phyloP scores from a whole-genome alignment of 2,113 vertebrate genomes.

The Callospermophilus lateralis region DNA sequence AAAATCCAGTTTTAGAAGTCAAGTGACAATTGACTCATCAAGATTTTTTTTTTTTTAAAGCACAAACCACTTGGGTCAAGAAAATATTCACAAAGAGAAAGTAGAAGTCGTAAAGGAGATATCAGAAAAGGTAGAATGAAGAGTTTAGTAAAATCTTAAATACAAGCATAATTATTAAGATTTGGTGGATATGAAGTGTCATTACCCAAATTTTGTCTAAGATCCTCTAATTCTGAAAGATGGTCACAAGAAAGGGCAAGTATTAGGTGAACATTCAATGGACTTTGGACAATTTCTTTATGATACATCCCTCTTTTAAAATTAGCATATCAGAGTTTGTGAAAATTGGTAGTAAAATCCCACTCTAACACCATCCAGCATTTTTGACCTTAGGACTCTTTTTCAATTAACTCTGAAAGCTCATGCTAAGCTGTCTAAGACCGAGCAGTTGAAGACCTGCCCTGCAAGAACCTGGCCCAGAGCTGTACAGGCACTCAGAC shows the following conservation, averaged over 20 bases:
- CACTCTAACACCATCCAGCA: neutral
- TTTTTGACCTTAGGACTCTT: slow-evolving; percentile 24
- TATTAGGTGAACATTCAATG: neutral
- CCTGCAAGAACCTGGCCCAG: neutral
- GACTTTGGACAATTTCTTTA: neutral
- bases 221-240: neutral
- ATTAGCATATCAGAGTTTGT: neutral
- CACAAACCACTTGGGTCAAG: neutral
- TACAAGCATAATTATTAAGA: neutral
- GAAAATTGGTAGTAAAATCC: neutral
- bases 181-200: neutral
- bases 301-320: neutral
- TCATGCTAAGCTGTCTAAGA: neutral
- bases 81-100: neutral
- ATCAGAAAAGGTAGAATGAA: neutral
- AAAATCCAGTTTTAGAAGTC: neutral
- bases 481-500: neutral
- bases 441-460: neutral
- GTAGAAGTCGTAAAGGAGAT: neutral
- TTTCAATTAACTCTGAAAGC: neutral
- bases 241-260: neutral
- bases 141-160: neutral
- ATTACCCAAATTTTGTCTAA: neutral
- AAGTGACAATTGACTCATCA: neutral
- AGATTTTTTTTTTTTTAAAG: neutral